Evolutionary conservation across 2,888 invertebrate genomes (phyloP), one percentile per base, ranked within the genome.

Genomic region (Apotomis capreana): DNA sequence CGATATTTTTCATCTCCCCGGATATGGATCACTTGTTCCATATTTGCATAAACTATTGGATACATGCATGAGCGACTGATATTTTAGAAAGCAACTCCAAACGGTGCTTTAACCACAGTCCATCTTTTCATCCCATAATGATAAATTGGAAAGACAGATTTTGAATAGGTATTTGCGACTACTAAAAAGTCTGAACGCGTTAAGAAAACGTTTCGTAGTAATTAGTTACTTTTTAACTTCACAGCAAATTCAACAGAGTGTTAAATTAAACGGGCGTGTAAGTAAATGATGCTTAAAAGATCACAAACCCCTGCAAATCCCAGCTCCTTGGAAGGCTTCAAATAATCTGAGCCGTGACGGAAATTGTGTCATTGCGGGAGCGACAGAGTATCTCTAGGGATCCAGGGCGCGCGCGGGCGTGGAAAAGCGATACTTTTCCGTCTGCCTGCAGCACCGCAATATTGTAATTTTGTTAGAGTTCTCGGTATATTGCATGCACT

Each of bases 291-390:
- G 73, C 70, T 78, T 79, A 79, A 69, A 78, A 79, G 72, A 68
- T 36, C 36, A 13, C 67, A 44, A 67, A n/a, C 51, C 51, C 40
- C 36, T 68, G 61, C 62, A 68, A 72, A 68, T 58, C 71, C 68
- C 68, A 44, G 57, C 62, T 61, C 49, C 70, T 71, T 40, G 12
- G 40, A 51, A 63, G 46, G 69, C 57, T 61, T 61, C 57, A 60
- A 70, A 60, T 74, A 83, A 83, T 78, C 79, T 73, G 76, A 79
- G 78, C 79, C 77, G 79, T 80, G 79, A 69, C 84, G 86, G 88
- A 89, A 86, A 89, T 89, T 86, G 83, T 83, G 81, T 83, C 84
- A 86, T 86, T 83, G 82, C 84, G 83, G 83, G 84, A 82, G 77
- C 83, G 46, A 59, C 71, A 51, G 85, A 85, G 85, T 83, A 84